Evolutionary conservation across 2,888 invertebrate species (phyloP).

Genomic region (Prosopocoilus inquinatus): DNA sequence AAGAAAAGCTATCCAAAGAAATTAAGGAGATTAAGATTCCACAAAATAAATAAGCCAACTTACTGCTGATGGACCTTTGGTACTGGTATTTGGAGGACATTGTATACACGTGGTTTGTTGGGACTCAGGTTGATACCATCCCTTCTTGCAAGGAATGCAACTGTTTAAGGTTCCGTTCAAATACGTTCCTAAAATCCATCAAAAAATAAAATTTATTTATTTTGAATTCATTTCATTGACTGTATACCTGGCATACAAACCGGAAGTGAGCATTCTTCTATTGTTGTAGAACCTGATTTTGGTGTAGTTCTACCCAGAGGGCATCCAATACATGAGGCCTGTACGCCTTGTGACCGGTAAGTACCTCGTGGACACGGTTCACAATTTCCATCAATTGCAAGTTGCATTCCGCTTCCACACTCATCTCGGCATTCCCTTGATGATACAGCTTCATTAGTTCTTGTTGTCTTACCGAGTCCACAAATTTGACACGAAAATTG

Average conservation of each 20-base stretch:
- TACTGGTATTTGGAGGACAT: conserved; percentile 90
- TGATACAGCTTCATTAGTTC: conserved; percentile 86
- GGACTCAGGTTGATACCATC: conserved; percentile 85
- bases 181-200: conserved; percentile 64
- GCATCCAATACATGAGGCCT: conserved; percentile 85
- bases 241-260: conserved; percentile 71
- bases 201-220: not conserved
- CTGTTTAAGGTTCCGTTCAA: conserved; percentile 83
- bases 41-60: conserved; percentile 48
- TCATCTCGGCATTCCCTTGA: conserved; percentile 87
- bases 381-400: conserved; percentile 85
- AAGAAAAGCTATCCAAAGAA: not conserved
- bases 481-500: conserved; percentile 87
- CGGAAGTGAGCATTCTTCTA: conserved; percentile 90
- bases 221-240: not conserved
- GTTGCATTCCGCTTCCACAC: conserved; percentile 80
- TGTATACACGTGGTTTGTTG: conserved; percentile 84
- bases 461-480: conserved; percentile 87
- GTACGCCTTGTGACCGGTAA: conserved; percentile 75
- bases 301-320: conserved; percentile 90
- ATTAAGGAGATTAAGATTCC: not conserved
- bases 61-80: conserved; percentile 77
- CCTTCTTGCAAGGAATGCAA: conserved; percentile 85
- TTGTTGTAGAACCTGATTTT: conserved; percentile 74
- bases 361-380: conserved; percentile 82